A percentile compares a stretch with the other conserved stretches of the same genome.
These are phyloP conservation scores for Bos indicus DNA, from an alignment of 2,113 vertebrate species.

Conservation along the genomic window DNA sequence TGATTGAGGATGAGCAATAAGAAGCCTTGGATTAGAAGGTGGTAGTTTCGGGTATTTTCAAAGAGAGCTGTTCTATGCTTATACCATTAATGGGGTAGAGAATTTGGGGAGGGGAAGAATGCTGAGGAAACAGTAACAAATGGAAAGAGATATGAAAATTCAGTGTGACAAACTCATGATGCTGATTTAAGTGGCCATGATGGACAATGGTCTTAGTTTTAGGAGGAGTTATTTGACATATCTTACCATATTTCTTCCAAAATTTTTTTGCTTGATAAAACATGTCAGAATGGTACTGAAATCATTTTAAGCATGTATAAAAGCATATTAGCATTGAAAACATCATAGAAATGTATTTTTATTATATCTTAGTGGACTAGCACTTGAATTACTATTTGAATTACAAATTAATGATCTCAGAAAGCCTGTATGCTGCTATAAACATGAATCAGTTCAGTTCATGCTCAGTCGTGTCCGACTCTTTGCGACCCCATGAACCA, in stretches of 20 bases:
- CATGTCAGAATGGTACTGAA: neutral
- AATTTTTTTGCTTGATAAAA: neutral
- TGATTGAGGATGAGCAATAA: neutral
- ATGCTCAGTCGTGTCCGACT: accelerated
- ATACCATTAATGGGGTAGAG: neutral
- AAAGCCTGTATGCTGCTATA: neutral
- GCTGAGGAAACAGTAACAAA: neutral
- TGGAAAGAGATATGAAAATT: neutral
- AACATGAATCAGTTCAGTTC: neutral
- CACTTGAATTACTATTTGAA: neutral
- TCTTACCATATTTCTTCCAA: neutral
- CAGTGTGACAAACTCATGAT: neutral
- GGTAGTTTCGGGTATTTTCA: neutral
- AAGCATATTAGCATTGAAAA: neutral
- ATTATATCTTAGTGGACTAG: neutral
- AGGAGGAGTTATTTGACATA: neutral
- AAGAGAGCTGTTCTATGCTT: neutral
- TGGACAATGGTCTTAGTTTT: neutral
- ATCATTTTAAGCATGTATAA: neutral
- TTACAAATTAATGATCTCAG: neutral
- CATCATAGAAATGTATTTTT: neutral
- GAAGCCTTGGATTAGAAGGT: neutral
- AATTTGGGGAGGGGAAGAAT: neutral
- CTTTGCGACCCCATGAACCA: neutral
- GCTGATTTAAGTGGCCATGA: neutral